These are phyloP conservation scores for Acromyrmex echinatior DNA, from an alignment of 1,140 invertebrate species.

Conservation along the genomic window DNA sequence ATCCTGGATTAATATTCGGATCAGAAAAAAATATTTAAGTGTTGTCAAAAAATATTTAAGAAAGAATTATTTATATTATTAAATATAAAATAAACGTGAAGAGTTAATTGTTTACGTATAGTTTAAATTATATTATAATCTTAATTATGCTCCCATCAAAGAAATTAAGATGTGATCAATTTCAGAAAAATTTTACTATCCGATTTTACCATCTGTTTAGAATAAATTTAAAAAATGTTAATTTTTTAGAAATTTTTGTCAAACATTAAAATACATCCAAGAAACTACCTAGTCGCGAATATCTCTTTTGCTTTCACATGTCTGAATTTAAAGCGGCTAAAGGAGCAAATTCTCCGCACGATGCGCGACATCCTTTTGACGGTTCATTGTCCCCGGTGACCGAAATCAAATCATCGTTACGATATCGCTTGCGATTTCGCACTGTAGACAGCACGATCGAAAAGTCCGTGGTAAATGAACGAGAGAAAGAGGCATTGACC, in stretches of 20 bases:
- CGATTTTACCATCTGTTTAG: too few relatives aligned
- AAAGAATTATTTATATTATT: neutral
- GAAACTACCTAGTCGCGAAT: neutral
- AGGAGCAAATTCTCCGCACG: neutral
- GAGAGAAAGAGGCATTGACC: slow-evolving; percentile 81
- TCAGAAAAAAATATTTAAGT: neutral
- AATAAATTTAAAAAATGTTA: neutral
- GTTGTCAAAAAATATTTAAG: neutral
- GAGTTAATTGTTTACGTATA: too few relatives aligned
- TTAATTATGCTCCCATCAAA: neutral
- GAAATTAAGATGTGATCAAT: neutral
- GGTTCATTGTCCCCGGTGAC: slow-evolving; percentile 55
- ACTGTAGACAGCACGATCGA: slow-evolving; percentile 24
- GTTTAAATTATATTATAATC: too few relatives aligned
- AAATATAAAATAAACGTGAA: too few relatives aligned
- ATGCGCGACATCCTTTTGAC: slow-evolving; percentile 49
- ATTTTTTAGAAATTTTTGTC: neutral
- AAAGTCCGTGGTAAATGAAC: slow-evolving; percentile 68
- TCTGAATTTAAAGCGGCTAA: neutral
- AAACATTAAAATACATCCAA: neutral
- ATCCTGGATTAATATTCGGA: neutral
- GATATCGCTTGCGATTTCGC: slow-evolving; percentile 60
- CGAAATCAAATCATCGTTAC: slow-evolving; percentile 52
- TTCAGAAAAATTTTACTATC: neutral
- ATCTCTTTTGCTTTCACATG: slow-evolving; percentile 19